Evolutionary conservation across 2,113 vertebrate species (phyloP).

Genomic region (Clinocottus analis): DNA sequence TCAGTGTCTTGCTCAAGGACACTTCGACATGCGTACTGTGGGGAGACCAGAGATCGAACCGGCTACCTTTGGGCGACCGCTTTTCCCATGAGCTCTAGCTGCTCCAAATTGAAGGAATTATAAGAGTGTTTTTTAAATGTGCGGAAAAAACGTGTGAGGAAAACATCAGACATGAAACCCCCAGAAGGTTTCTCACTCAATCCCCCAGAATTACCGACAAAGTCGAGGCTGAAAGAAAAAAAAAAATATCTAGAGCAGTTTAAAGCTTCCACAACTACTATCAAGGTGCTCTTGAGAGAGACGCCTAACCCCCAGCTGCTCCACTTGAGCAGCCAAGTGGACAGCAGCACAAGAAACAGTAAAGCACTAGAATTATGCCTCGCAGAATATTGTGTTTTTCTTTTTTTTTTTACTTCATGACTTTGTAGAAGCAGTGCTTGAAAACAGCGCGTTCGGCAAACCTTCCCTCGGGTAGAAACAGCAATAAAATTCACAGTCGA

Average conservation of each 20-base stretch:
- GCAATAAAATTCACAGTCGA: background rate
- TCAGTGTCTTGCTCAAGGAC: no score
- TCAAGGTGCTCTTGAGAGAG: conserved; percentile 64
- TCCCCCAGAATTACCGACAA: background rate
- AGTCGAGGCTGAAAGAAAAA: background rate
- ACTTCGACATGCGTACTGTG: no score
- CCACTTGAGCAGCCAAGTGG: conserved; percentile 49
- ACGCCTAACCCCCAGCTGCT: conserved; percentile 48
- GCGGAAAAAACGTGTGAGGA: background rate
- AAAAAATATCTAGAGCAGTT: conserved; percentile 21
- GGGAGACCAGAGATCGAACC: no score
- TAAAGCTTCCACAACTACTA: conserved; percentile 23
- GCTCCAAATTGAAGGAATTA: no score
- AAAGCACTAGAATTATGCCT: conserved; percentile 32
- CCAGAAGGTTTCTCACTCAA: conserved; percentile 6
- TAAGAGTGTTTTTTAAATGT: background rate
- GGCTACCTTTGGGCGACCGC: no score
- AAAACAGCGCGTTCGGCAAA: background rate
- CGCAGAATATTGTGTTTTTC: conserved; percentile 27
- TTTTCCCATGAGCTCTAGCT: no score
- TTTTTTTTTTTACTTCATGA: conserved; percentile 10
- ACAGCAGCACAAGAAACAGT: conserved; percentile 25
- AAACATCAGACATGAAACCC: background rate
- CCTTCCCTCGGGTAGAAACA: background rate
- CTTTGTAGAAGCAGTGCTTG: conserved; percentile 7